Conservation (phyloP, 2,888 invertebrate genomes). For the Ephialtes manifestator region DNA sequence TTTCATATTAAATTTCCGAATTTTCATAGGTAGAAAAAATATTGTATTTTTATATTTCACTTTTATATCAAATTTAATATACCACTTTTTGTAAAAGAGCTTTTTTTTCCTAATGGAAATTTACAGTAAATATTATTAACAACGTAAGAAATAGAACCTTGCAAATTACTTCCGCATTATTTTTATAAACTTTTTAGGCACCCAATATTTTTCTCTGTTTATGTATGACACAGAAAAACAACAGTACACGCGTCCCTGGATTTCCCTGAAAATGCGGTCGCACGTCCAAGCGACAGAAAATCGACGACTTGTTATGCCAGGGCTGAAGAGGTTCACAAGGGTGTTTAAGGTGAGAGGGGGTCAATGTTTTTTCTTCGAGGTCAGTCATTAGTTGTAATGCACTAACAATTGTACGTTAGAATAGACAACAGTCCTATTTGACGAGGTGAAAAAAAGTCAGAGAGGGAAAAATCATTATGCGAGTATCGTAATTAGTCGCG, state of each 20-base stretch:
- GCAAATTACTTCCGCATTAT: no score
- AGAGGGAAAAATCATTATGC: conserved; percentile 63
- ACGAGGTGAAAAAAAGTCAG: not conserved
- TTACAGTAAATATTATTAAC: no score
- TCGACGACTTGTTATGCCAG: conserved; percentile 43
- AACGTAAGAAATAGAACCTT: no score
- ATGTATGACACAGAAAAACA: not conserved
- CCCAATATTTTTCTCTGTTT: not conserved
- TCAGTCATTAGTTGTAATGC: conserved; percentile 8
- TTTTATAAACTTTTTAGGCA: not conserved
- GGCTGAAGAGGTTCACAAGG: conserved; percentile 12
- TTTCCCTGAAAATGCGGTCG: conserved; percentile 64
- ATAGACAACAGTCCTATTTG: not conserved
- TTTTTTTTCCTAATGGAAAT: no score
- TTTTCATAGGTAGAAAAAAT: no score
- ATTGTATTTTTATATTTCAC: no score
- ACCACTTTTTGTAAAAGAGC: no score
- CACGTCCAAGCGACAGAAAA: conserved; percentile 57
- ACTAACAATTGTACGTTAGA: conserved; percentile 17
- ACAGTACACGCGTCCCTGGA: conserved; percentile 47
- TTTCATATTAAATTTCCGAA: no score
- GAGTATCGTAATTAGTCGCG: conserved; percentile 63
- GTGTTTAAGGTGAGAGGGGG: not conserved
- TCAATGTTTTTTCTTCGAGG: conserved; percentile 27
- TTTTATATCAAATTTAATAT: no score